Evolutionary conservation across 2,888 invertebrate species (phyloP).

Genomic region (Spisula solida): DNA sequence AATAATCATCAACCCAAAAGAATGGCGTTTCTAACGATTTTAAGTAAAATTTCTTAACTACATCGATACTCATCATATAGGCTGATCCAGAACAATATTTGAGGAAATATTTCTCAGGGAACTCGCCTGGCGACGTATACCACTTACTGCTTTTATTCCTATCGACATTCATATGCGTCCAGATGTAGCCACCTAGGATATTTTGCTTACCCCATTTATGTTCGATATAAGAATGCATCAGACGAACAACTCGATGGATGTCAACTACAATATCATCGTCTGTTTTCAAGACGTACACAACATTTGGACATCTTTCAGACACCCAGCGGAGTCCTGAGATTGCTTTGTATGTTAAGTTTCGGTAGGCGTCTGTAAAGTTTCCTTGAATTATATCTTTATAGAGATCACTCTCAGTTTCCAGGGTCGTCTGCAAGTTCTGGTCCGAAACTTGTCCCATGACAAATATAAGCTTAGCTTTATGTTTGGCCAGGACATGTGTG

Average conservation of each 20-base stretch:
- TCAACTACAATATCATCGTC: conserved; percentile 88
- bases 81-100: conserved; percentile 88
- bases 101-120: conserved; percentile 85
- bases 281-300: conserved; percentile 87
- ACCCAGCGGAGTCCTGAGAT: conserved; percentile 88
- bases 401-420: conserved; percentile 81
- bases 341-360: conserved; percentile 88
- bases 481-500: conserved; percentile 71
- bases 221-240: conserved; percentile 68
- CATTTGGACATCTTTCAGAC: conserved; percentile 83
- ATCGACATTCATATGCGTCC: conserved; percentile 86
- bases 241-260: conserved; percentile 87
- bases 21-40: conserved; percentile 90
- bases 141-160: conserved; percentile 87
- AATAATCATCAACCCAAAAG: conserved; percentile 97
- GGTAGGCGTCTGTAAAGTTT: conserved; percentile 87
- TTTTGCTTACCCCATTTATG: conserved; percentile 72
- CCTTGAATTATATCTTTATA: conserved; percentile 86
- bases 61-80: conserved; percentile 90
- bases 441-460: conserved; percentile 81
- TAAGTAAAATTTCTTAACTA: conserved; percentile 90
- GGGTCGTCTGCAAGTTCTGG: conserved; percentile 72
- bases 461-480: conserved; percentile 83
- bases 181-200: conserved; percentile 83
- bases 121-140: conserved; percentile 87